phyloP scores from a whole-genome alignment of 2,888 invertebrate genomes.

The Amphipyra tragopoginis region DNA sequence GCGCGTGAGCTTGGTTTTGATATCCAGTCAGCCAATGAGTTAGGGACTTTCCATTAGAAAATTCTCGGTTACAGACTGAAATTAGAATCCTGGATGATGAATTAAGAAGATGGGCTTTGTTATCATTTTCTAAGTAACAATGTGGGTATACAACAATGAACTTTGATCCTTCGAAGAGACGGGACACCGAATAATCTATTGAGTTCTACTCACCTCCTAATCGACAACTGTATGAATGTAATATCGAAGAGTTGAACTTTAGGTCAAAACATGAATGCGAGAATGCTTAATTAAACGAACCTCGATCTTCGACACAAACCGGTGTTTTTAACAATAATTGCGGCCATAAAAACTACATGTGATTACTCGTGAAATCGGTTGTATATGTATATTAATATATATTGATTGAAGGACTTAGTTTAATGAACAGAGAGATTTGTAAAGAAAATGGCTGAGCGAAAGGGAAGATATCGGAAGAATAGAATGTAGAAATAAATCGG shows the following conservation, averaged over 20 bases:
- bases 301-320: constrained; percentile 48
- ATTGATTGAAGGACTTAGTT: constrained; percentile 51
- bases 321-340: constrained; percentile 70
- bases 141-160: too few relatives aligned
- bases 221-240: constrained; percentile 12
- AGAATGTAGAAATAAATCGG: neutral
- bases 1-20: too few relatives aligned
- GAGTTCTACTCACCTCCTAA: neutral
- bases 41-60: too few relatives aligned
- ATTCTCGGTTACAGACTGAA: too few relatives aligned
- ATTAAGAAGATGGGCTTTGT: too few relatives aligned
- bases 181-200: too few relatives aligned
- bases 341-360: constrained; percentile 67
- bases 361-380: constrained; percentile 64
- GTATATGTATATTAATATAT: constrained; percentile 49
- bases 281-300: constrained; percentile 51
- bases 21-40: too few relatives aligned
- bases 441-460: neutral
- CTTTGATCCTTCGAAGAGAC: too few relatives aligned
- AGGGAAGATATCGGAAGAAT: neutral
- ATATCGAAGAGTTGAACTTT: constrained; percentile 29
- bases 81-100: too few relatives aligned
- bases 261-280: constrained; percentile 36
- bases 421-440: constrained; percentile 37
- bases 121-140: too few relatives aligned